Percentiles rank a stretch among this genome's conserved stretches.
These are phyloP conservation scores for Drosophila lacicola DNA, from an alignment of 2,888 invertebrate genomes.

Conservation along the genomic window DNA sequence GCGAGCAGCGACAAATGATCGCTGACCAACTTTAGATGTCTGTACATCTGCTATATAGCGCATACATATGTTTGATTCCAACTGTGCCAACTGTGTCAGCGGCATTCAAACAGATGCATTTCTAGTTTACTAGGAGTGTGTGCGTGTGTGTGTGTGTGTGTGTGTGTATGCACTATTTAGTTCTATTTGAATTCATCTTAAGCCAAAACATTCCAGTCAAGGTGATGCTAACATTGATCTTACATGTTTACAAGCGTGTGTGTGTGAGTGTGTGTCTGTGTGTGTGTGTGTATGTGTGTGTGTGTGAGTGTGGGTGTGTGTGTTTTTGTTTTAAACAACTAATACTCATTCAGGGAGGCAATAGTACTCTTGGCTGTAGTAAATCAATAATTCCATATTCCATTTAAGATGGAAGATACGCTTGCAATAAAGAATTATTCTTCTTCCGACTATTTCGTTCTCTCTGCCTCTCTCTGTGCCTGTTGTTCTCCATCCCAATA, in stretches of 20 bases:
- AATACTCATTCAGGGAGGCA: too few species aligned
- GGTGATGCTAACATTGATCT: slow-evolving; percentile 22
- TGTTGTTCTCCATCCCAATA: not conserved
- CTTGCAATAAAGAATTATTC: too few species aligned
- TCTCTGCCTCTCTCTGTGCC: too few species aligned
- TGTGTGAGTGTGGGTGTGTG: too few species aligned
- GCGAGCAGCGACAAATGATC: slow-evolving; percentile 17
- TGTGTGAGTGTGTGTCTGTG: not conserved
- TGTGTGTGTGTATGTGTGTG: not conserved
- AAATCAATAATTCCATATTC: too few species aligned
- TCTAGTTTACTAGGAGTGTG: not conserved
- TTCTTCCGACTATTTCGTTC: too few species aligned
- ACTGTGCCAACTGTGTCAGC: slow-evolving; percentile 46
- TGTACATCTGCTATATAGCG: slow-evolving; percentile 20
- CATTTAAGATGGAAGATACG: too few species aligned
- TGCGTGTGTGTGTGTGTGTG: not conserved
- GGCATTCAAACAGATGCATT: slow-evolving; percentile 5
- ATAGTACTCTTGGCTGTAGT: too few species aligned
- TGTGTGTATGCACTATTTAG: not conserved
- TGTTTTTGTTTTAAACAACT: not conserved
- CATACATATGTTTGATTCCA: slow-evolving; percentile 7
- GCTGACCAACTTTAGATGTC: slow-evolving; percentile 16
- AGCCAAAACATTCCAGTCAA: slow-evolving; percentile 18
- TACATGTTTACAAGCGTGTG: not conserved
- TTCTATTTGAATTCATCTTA: slow-evolving; percentile 3